Evolutionary conservation across 2,113 vertebrate genomes (phyloP).

Genomic region (Oplegnathus fasciatus): DNA sequence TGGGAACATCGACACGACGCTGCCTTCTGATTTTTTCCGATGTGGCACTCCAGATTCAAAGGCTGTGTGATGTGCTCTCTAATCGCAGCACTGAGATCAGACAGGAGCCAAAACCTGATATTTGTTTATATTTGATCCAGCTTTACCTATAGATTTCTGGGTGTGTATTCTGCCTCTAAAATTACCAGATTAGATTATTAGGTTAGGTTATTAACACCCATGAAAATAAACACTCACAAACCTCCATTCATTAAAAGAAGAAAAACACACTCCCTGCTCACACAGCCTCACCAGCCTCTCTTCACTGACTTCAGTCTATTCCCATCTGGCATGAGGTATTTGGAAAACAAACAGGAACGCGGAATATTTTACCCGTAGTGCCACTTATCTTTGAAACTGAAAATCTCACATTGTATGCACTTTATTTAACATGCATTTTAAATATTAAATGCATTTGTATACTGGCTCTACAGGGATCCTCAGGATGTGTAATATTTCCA

Average conservation of each 20-base stretch:
- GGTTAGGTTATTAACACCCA: neutral
- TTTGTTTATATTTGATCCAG: constrained; percentile 43
- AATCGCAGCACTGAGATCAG: constrained; percentile 42
- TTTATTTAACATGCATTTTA: constrained; percentile 35
- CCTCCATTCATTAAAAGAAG: neutral
- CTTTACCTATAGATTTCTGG: constrained; percentile 2
- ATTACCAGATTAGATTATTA: constrained; percentile 13
- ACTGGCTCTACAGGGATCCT: neutral
- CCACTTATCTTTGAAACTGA: constrained; percentile 21
- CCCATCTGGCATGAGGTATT: constrained; percentile 34
- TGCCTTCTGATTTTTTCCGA: constrained; percentile 44
- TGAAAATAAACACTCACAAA: constrained; percentile 4
- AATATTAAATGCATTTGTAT: constrained; percentile 20
- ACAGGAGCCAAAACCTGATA: constrained; percentile 23
- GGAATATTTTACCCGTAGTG: constrained; percentile 28
- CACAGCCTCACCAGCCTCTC: constrained; percentile 2
- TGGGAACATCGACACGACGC: constrained; percentile 55
- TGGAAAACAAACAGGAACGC: constrained; percentile 29
- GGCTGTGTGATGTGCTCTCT: constrained; percentile 44
- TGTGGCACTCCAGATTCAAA: constrained; percentile 55
- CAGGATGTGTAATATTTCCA: neutral
- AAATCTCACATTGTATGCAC: constrained; percentile 14
- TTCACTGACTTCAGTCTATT: constrained; percentile 29
- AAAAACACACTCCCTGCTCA: constrained; percentile 7
- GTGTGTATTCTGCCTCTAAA: neutral